Conservation (phyloP, 2,797 vertebrate genomes). For the Amniataba percoides region DNA sequence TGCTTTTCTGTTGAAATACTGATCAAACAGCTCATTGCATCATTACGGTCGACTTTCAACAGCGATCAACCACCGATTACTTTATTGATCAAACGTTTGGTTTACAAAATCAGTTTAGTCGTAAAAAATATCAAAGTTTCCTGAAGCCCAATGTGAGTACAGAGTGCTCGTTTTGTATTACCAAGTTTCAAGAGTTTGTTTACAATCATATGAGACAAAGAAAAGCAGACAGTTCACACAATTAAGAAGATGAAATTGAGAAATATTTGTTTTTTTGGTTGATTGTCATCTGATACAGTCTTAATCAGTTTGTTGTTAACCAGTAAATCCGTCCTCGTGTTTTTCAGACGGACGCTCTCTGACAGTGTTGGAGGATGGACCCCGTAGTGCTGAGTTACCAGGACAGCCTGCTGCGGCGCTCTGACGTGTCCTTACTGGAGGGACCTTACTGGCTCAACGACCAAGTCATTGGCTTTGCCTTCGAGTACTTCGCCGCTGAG, state of each 20-base stretch:
- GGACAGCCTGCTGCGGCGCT: slow-evolving; percentile 94
- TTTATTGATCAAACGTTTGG: not conserved
- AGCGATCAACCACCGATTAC: accelerated
- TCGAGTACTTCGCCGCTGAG: slow-evolving; percentile 92
- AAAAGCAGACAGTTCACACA: not conserved
- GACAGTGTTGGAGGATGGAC: slow-evolving; percentile 88
- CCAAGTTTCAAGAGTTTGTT: not conserved
- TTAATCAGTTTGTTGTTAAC: not conserved
- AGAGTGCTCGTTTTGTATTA: not conserved
- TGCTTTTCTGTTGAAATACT: not conserved
- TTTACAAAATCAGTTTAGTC: not conserved
- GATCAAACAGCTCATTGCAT: not conserved
- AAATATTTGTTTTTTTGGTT: not conserved
- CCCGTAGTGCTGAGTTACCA: slow-evolving; percentile 95
- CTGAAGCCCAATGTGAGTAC: not conserved
- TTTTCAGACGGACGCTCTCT: slow-evolving; percentile 63
- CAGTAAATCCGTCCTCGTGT: slow-evolving; percentile 18
- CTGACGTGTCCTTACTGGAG: slow-evolving; percentile 92
- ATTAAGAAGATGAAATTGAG: not conserved
- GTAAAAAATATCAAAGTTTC: not conserved
- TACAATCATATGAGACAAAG: not conserved
- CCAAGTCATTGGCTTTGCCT: slow-evolving; percentile 95
- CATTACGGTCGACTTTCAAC: not conserved
- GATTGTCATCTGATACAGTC: not conserved
- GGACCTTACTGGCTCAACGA: slow-evolving; percentile 97